A percentile compares a stretch with the other conserved stretches of the same genome.
Conservation (phyloP, 2,888 invertebrate genomes). For the Glyphotaelius pellucidus region DNA sequence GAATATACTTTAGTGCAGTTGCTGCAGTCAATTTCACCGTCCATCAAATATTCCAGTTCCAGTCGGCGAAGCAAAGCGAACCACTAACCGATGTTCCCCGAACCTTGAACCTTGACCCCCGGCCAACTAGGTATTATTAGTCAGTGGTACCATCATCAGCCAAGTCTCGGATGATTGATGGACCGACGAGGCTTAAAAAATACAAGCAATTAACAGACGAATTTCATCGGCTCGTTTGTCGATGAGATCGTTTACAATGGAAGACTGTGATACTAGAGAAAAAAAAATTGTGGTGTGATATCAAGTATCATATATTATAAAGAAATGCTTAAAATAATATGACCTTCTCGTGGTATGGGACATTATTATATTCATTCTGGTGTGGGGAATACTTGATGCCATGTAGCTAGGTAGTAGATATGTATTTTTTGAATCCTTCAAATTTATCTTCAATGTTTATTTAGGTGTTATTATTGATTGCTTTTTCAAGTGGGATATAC, state of each 20-base stretch:
- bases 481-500: no score
- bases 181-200: slow-evolving; percentile 30
- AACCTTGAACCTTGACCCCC: slow-evolving; percentile 56
- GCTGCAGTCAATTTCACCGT: not conserved
- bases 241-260: slow-evolving; percentile 24
- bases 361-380: not conserved
- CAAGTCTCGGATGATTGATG: slow-evolving; percentile 57
- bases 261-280: slow-evolving; percentile 15
- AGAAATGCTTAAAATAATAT: not conserved
- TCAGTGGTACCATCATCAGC: slow-evolving; percentile 58
- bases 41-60: slow-evolving; percentile 29
- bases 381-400: not conserved
- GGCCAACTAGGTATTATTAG: slow-evolving; percentile 57
- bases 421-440: no score
- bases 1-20: no score
- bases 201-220: slow-evolving; percentile 40
- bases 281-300: not conserved
- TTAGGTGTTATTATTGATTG: no score
- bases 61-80: slow-evolving; percentile 26
- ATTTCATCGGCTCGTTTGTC: not conserved
- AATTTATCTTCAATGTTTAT: no score
- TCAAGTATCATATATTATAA: not conserved
- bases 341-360: not conserved
- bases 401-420: no score
- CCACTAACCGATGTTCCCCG: slow-evolving; percentile 36